Conservation (phyloP, 1,140 invertebrate genomes). For the Drosophila cardini region DNA sequence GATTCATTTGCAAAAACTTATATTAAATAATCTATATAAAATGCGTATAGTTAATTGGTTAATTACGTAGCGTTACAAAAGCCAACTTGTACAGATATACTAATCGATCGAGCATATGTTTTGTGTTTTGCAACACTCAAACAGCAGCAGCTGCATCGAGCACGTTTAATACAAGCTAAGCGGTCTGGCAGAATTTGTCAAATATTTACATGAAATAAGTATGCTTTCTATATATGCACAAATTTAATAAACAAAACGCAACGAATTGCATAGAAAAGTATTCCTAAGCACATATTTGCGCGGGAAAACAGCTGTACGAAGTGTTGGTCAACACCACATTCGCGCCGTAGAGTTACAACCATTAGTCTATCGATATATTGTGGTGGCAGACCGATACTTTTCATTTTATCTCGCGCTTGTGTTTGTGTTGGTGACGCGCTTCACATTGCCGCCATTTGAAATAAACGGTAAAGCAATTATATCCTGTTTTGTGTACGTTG, state of each 20-base stretch:
- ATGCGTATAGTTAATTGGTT: slow-evolving; percentile 15
- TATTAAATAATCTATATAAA: not conserved
- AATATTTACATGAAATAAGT: slow-evolving; percentile 3
- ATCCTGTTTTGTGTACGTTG: slow-evolving; percentile 21
- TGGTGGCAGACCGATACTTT: slow-evolving; percentile 28
- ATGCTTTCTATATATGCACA: not conserved
- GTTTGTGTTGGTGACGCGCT: slow-evolving; percentile 54
- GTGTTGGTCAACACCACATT: slow-evolving; percentile 12
- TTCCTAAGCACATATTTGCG: slow-evolving; percentile 38
- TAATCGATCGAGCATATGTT: not conserved
- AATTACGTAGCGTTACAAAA: not conserved
- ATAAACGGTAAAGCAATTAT: slow-evolving; percentile 46
- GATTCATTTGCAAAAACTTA: not conserved
- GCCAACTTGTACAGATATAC: not conserved
- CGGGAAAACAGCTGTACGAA: slow-evolving; percentile 50
- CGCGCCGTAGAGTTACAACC: slow-evolving; percentile 10
- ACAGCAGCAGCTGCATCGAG: slow-evolving; percentile 45
- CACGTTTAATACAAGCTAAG: slow-evolving; percentile 36
- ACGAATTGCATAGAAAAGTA: not conserved
- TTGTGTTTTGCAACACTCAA: slow-evolving; percentile 33
- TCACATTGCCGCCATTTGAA: slow-evolving; percentile 73
- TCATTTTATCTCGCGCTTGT: slow-evolving; percentile 16
- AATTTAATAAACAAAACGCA: not conserved
- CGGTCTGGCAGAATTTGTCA: slow-evolving; percentile 8
- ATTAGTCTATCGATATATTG: slow-evolving; percentile 13